Base-by-base conservation (phyloP, 2,888 invertebrate genomes). In the Phyllotreta cruciferae region DNA sequence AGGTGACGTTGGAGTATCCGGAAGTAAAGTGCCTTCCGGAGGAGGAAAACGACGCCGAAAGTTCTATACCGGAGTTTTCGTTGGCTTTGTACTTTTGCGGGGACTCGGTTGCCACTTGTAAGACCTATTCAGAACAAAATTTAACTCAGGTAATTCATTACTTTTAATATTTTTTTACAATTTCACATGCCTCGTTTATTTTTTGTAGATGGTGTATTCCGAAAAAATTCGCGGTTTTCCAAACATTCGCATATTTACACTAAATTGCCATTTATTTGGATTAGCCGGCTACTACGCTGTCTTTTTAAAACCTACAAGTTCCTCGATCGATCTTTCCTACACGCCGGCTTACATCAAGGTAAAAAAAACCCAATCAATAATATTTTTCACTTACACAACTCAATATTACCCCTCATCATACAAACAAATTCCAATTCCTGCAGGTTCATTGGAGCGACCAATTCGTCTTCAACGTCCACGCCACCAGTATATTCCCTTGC, bases 381-480 rank as follows among this genome's bases (percentile, higher is more conserved):
- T 24, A 24, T 4, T 24, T 24, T 14, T 47, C 11, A n/a, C 14
- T 47, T 47, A n/a, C n/a, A n/a, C n/a, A 4, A 24, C 24, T 24
- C 24, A 24, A 24, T 24, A 4, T 4, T 24, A 24, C 24, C 24
- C 1, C 24, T 24, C 24, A n/a, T n/a, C n/a, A n/a, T n/a, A n/a
- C n/a, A n/a, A n/a, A n/a, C n/a, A n/a, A n/a, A n/a, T n/a, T n/a
- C n/a, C n/a, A n/a, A n/a, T n/a, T n/a, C n/a, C n/a, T n/a, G n/a
- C 79, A 90, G 90, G 92, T 91, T 49, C 90, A 91, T 73, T 92
- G 92, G 92, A 93, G 92, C 56, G 89, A 91, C 70, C 89, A 92
- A 77, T 94, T 91, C 77, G 91, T 92, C 11, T 87, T 93, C 78
- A 93, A 93, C 82, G 92, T 93, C 1, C 91, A 91, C 78, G 92